phyloP scores from a whole-genome alignment of 2,797 vertebrate genomes.

The Tragelaphus oryx region DNA sequence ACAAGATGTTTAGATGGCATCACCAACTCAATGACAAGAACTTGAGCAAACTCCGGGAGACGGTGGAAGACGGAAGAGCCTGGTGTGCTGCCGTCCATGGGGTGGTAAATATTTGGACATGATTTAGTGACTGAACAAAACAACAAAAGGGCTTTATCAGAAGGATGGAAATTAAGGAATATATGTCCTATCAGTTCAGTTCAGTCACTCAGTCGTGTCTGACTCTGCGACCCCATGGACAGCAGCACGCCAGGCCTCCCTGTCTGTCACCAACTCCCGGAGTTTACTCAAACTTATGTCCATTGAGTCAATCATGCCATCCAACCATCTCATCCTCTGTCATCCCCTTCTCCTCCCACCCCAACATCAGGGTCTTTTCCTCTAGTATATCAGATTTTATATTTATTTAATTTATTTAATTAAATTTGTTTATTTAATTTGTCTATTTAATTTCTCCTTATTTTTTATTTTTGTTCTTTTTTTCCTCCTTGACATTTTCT shows the following conservation, averaged over 20 bases:
- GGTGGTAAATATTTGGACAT: background rate
- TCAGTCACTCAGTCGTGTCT: fast-evolving
- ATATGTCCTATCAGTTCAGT: background rate
- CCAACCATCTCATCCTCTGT: background rate
- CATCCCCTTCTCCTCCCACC: background rate
- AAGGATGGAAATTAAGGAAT: background rate
- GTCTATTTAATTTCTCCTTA: background rate
- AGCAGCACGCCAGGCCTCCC: background rate
- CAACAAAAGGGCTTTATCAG: background rate
- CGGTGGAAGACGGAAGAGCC: background rate
- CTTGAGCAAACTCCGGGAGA: background rate
- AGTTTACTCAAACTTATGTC: background rate
- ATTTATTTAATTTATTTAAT: background rate
- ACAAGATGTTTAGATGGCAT: background rate
- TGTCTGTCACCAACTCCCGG: background rate
- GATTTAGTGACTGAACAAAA: background rate
- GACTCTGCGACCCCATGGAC: fast-evolving
- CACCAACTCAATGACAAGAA: background rate
- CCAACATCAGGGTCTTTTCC: background rate
- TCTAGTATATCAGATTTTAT: background rate
- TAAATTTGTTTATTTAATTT: background rate
- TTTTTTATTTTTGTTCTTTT: background rate
- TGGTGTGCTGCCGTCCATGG: background rate
- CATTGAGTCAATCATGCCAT: background rate
- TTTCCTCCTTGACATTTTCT: background rate